A percentile compares a stretch with the other conserved stretches of the same genome.
Conservation (phyloP, 2,888 invertebrate genomes). For the Pegoplata infirma region DNA sequence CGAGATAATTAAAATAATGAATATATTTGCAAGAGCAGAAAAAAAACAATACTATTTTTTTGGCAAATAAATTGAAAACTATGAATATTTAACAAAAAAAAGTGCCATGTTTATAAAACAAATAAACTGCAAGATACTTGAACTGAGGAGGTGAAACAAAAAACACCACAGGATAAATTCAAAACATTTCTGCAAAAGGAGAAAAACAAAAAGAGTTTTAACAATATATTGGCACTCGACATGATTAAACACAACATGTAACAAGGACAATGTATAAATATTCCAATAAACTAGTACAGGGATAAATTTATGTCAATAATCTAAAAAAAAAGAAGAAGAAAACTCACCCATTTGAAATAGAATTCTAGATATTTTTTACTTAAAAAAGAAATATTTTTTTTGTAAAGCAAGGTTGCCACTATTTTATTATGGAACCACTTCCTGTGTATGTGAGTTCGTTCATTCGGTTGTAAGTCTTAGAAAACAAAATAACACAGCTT, state of each 20-base stretch:
- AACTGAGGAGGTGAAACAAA: conserved; percentile 12
- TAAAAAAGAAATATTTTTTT: conserved; percentile 12
- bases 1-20: conserved; percentile 58
- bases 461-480: conserved; percentile 11
- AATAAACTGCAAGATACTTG: conserved; percentile 54
- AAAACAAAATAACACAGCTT: conserved; percentile 55
- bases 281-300: not conserved
- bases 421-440: conserved; percentile 17
- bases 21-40: conserved; percentile 12
- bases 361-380: not conserved
- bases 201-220: not conserved
- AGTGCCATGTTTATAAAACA: conserved; percentile 28
- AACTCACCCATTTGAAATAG: not conserved
- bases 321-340: not conserved
- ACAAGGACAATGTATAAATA: not conserved
- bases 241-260: conserved; percentile 19
- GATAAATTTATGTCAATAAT: no score
- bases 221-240: conserved; percentile 43
- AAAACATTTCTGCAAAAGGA: not conserved
- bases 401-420: conserved; percentile 31
- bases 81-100: not conserved
- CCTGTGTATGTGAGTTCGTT: not conserved
- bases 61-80: conserved; percentile 15
- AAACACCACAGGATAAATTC: conserved; percentile 39
- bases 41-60: conserved; percentile 21